These are phyloP conservation scores for Chrysodeixis includens DNA, from an alignment of 2,888 invertebrate species.

Conservation along the genomic window DNA sequence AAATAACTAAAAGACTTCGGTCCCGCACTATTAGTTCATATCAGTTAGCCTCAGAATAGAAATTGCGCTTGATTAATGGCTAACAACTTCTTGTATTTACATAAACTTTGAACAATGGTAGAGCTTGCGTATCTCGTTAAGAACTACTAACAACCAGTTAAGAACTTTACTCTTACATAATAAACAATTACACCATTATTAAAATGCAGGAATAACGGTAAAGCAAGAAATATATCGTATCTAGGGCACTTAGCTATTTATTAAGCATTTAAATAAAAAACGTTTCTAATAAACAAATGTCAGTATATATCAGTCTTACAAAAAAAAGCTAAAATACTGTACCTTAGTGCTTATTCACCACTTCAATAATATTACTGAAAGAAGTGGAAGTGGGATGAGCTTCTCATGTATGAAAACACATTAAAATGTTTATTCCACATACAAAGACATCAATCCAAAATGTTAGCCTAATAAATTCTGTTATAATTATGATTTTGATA, in stretches of 20 bases:
- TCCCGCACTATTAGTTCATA: neutral
- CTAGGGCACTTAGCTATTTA: no score
- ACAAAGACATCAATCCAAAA: neutral
- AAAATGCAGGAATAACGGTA: neutral
- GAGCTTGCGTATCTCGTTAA: slow-evolving; percentile 3
- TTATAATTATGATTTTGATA: neutral
- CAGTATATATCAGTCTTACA: no score
- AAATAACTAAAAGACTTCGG: neutral
- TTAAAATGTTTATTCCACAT: slow-evolving; percentile 23
- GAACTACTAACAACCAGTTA: slow-evolving; percentile 1
- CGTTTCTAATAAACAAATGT: no score
- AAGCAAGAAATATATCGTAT: no score
- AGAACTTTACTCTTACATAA: neutral
- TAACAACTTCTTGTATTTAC: slow-evolving; percentile 4
- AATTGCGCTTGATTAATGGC: slow-evolving; percentile 4
- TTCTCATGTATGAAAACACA: no score
- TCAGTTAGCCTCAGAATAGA: slow-evolving; percentile 4
- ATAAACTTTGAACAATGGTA: slow-evolving; percentile 1
- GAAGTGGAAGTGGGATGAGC: no score
- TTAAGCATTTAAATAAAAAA: no score
- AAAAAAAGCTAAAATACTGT: no score
- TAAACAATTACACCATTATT: neutral
- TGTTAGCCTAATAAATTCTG: slow-evolving; percentile 1
- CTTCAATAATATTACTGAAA: no score
- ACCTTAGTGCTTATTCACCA: no score